Base-by-base conservation (phyloP, 1,140 invertebrate genomes). In the Schlechtendalia chinensis region DNA sequence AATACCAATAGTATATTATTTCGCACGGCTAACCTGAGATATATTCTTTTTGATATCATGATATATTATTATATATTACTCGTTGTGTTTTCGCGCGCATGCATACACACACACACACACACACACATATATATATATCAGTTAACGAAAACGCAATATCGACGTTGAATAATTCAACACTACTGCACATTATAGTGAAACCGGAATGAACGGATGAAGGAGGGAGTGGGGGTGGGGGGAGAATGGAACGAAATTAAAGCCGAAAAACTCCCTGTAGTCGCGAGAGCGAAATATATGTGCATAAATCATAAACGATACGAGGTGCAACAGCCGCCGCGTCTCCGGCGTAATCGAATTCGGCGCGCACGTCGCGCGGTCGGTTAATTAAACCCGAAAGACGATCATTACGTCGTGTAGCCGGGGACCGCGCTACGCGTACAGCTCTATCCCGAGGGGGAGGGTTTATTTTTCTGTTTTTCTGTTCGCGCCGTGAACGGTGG, bases 91-190 rank as follows among this genome's bases (percentile, higher is more conserved):
- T 27, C 53, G 32, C 32, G 16, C 1, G 12, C 24, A 24, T 56
- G n/a, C 10, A 45, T 45, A 11, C 17, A 39, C 11, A 24, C 19
- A 61, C 12, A 12, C 10, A 45, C 22, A 11, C 17, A 39, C 11
- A 24, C 19, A 61, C 12, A 12, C 17, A 17, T 29, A 29, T 16
- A 17, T 61, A 17, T n/a, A 39, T 39, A 65, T n/a, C 47, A 27
- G 67, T 71, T 32, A 75, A 58, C 32, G 24, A 75, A 56, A 75
- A 39, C 39, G 39, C 58, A 53, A 22, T 71, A 53, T 71, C 22
- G 17, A 53, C 27, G 67, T 71, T 71, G 67, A 71, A 71, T 71
- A 71, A 71, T 71, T 71, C 67, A 71, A 71, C 22, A 71, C 22
- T 50, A 53, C n/a, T n/a, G n/a, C n/a, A n/a, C 32, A 39, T 39